Evolutionary conservation across 2,113 vertebrate genomes (phyloP).

Genomic region (Lamprologus ornatipinnis): DNA sequence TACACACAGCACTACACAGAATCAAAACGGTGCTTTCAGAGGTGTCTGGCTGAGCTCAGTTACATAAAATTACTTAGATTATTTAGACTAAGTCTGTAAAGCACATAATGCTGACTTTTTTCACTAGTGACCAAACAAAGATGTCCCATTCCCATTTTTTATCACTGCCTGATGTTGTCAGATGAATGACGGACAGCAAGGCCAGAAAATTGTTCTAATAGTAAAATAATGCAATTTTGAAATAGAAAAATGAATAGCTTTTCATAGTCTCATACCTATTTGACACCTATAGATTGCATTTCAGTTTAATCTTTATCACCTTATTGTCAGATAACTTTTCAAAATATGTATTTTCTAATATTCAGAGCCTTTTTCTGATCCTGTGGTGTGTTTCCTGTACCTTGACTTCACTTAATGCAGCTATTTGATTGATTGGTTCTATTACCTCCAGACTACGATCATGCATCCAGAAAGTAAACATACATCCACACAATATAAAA

Average conservation of each 20-base stretch:
- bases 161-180: not conserved
- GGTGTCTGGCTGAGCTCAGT: not conserved
- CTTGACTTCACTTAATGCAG: not conserved
- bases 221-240: fast-evolving
- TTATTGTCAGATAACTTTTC: not conserved
- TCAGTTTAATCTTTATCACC: not conserved
- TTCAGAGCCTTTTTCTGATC: not conserved
- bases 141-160: not conserved
- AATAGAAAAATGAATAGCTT: fast-evolving
- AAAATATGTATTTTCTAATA: not conserved
- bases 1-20: not conserved
- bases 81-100: not conserved
- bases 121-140: not conserved
- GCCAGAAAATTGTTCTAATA: not conserved
- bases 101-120: not conserved
- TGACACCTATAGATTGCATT: not conserved
- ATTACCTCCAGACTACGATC: not conserved
- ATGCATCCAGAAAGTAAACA: not conserved
- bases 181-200: not conserved
- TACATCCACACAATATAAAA: not conserved
- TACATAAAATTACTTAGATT: not conserved
- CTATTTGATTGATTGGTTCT: not conserved
- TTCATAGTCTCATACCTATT: fast-evolving
- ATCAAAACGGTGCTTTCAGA: not conserved
- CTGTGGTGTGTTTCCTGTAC: not conserved